phyloP scores from a whole-genome alignment of 2,113 vertebrate species.

The Corythoichthys haematopterus region DNA sequence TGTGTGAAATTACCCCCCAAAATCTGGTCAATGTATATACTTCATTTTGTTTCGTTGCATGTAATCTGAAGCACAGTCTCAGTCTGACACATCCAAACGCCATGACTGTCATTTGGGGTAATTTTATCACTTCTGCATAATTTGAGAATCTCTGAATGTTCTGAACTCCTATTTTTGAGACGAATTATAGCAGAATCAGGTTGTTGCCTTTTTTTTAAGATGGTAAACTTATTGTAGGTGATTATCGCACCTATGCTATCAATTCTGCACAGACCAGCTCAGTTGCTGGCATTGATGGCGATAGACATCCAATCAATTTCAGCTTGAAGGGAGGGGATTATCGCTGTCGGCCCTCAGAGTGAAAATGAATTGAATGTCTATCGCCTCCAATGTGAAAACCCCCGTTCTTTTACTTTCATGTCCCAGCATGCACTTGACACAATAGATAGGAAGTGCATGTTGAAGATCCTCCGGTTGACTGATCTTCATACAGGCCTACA shows the following conservation, averaged over 20 bases:
- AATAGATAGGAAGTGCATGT: background rate
- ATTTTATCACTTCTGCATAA: background rate
- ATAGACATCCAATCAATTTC: too few species aligned
- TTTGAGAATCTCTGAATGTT: background rate
- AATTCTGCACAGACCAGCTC: background rate
- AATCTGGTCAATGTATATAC: too few species aligned
- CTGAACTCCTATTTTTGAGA: background rate
- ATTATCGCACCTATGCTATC: background rate
- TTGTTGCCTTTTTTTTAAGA: background rate
- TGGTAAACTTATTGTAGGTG: background rate
- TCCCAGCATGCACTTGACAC: slow-evolving; percentile 3
- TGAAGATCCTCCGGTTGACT: slow-evolving; percentile 86
- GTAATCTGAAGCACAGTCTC: slow-evolving; percentile 1
- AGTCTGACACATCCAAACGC: background rate
- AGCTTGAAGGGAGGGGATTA: too few species aligned
- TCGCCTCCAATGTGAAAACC: background rate
- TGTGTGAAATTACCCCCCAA: too few species aligned
- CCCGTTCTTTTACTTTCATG: background rate
- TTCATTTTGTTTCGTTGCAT: background rate
- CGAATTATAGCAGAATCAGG: background rate
- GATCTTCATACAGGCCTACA: slow-evolving; percentile 76
- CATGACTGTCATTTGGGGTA: background rate
- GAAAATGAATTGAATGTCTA: too few species aligned
- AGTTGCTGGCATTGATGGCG: too few species aligned
- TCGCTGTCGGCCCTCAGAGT: too few species aligned